Percentiles rank a stretch among this genome's conserved stretches.
Conservation (phyloP, 2,888 invertebrate species). For the Amiota minor region DNA sequence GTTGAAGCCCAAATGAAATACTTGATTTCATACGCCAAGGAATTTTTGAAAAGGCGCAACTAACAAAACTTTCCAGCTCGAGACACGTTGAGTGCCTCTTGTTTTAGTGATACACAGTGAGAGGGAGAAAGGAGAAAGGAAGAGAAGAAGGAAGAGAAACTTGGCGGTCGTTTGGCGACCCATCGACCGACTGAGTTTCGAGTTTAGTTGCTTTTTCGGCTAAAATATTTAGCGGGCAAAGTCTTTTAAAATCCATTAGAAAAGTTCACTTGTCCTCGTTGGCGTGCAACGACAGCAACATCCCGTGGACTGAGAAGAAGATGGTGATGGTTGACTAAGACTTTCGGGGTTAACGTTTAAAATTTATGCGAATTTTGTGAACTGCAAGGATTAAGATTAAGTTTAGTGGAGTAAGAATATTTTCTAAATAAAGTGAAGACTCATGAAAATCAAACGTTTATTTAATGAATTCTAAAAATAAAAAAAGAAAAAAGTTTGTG, state of each 20-base stretch:
- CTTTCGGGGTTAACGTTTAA: conserved; percentile 54
- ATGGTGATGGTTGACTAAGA: too few species aligned
- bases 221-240: conserved; percentile 67
- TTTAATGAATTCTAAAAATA: too few species aligned
- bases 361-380: conserved; percentile 66
- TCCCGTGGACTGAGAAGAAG: too few species aligned
- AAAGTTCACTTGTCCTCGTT: conserved; percentile 57
- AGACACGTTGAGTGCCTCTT: not conserved
- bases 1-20: conserved; percentile 67
- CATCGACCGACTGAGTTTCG: not conserved
- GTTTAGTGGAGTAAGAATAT: too few species aligned
- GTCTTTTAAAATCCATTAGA: conserved; percentile 68
- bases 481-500: too few species aligned
- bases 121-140: too few species aligned
- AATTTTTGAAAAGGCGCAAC: conserved; percentile 37
- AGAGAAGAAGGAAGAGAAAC: not conserved
- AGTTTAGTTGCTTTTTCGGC: conserved; percentile 48
- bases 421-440: too few species aligned
- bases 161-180: not conserved
- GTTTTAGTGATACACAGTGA: not conserved
- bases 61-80: conserved; percentile 56
- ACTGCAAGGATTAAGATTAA: conserved; percentile 57
- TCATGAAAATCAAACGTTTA: too few species aligned
- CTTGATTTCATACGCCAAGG: conserved; percentile 45
- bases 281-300: not conserved